Base-by-base conservation (phyloP, 2,888 invertebrate genomes). In the Suillia variegata region DNA sequence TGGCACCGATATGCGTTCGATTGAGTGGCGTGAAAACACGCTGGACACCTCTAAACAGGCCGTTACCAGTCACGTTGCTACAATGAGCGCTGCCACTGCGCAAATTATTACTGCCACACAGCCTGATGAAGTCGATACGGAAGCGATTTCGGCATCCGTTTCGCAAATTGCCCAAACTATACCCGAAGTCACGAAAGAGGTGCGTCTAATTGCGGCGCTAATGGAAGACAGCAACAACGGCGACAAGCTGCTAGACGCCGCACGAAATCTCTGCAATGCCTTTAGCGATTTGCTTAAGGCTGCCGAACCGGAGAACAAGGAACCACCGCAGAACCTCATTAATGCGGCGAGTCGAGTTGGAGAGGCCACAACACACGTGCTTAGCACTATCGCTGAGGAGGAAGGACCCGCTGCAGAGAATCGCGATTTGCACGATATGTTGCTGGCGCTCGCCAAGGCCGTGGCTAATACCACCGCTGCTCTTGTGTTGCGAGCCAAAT, bases 61-160 rank as follows among this genome's bases (percentile, higher is more conserved):
- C 69, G 95, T 99, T 58, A 94, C 94, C 66, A 96, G 96, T 55
- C 96, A 98, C 82, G 92, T 99, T 71, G 98, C 98, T 4, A 98
- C 98, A 60, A 98, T 99, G 97, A 98, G 95, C 83, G 98, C 98
- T 0, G 98, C 98, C 58, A 99, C 98, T 0, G 99, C 99, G 8
- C 96, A 98, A 83, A 93, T 98, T 53, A 93, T 97, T 59, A 95
- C 95, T 0, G 96, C 96, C 0, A 91, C 92, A 2, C 90, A 89
- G 84, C 89, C 90, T 0, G 94, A 95, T 67, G 96, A 97, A 70
- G 93, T 97, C 8, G 97, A 98, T 82, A 94, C 96, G 79, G 93
- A 93, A 3, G 95, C 96, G 0, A 96, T 99, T 1, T 97, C 98
- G 0, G 95, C 96, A 0, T 98, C 98, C 24, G 96, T 99, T 64